Evolutionary conservation across 53 echinoderm and acorn worm genomes (phyloP).

Genomic region (Apostichopus leukothele): DNA sequence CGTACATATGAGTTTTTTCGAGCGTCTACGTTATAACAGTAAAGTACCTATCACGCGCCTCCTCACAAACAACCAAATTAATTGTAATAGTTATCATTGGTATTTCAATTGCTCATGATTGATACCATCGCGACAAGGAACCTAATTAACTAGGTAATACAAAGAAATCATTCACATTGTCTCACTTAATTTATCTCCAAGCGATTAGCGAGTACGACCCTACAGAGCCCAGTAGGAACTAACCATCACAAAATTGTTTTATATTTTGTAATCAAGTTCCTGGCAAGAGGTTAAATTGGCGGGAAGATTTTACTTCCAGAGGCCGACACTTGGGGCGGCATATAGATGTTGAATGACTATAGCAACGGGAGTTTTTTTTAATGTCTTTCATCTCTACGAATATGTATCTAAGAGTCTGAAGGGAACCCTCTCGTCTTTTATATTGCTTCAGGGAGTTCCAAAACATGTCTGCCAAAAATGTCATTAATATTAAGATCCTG

Average conservation of each 20-base stretch:
- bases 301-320: neutral
- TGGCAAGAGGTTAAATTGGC: neutral
- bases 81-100: neutral
- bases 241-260: neutral
- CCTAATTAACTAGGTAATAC: neutral
- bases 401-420: neutral
- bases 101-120: neutral
- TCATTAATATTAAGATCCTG: neutral
- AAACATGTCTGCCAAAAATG: neutral
- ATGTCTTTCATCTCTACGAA: neutral
- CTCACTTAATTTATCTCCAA: constrained; percentile 25
- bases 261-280: neutral
- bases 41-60: no score
- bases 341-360: neutral
- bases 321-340: neutral
- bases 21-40: no score
- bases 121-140: neutral
- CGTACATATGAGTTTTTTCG: no score
- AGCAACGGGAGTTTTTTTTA: neutral
- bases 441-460: neutral
- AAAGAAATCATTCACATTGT: constrained; percentile 1
- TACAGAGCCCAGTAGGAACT: neutral
- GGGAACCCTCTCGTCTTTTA: neutral
- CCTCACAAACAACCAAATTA: neutral
- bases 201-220: constrained; percentile 3